Evolutionary conservation across 1,140 invertebrate species (phyloP).

Genomic region (Lasaia peninsularis): DNA sequence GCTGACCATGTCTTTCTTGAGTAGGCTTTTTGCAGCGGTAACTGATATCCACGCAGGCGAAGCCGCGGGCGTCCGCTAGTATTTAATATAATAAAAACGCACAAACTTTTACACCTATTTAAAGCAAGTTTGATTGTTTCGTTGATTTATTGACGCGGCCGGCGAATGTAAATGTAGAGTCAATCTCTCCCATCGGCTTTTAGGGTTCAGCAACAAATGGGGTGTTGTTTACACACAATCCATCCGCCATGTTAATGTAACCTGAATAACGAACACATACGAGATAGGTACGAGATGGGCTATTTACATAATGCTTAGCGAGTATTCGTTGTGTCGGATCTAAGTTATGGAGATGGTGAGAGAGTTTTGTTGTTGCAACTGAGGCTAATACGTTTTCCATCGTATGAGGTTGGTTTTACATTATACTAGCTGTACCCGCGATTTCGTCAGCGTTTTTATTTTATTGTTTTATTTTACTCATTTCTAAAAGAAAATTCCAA

Average conservation of each 20-base stretch:
- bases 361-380: conserved; percentile 15
- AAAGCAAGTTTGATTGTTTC: background rate
- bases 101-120: too few relatives aligned
- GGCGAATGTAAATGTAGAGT: conserved; percentile 12
- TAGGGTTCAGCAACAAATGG: conserved; percentile 20
- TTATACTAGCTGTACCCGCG: too few relatives aligned
- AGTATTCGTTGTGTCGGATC: conserved; percentile 15
- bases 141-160: background rate
- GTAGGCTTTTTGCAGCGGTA: too few relatives aligned
- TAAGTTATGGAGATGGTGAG: conserved; percentile 16
- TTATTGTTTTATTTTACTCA: too few relatives aligned
- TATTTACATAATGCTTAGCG: conserved; percentile 17
- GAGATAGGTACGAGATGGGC: conserved; percentile 14
- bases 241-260: conserved; percentile 19
- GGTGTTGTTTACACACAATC: conserved; percentile 19
- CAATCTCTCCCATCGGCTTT: conserved; percentile 17
- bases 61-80: too few relatives aligned
- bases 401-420: too few relatives aligned
- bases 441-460: too few relatives aligned
- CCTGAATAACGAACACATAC: conserved; percentile 21
- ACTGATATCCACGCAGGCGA: too few relatives aligned
- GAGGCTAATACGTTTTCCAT: background rate
- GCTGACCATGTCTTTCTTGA: too few relatives aligned
- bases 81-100: too few relatives aligned
- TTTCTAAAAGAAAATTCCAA: too few relatives aligned